These are phyloP conservation scores for Agonopterix subpropinquella DNA, from an alignment of 2,888 invertebrate species.

Conservation along the genomic window DNA sequence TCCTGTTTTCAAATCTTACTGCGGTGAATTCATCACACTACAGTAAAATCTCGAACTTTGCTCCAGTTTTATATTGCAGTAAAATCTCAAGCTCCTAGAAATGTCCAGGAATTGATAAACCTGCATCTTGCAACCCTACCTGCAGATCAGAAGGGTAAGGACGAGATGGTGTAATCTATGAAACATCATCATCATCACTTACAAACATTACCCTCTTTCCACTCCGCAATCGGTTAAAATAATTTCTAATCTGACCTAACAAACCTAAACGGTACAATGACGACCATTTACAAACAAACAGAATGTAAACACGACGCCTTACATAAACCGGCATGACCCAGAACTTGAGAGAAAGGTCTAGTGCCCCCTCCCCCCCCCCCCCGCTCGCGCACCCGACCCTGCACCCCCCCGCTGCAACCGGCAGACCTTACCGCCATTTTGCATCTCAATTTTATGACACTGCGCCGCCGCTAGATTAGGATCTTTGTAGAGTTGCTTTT, in stretches of 20 bases:
- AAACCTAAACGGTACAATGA: constrained; percentile 13
- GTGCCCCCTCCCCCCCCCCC: constrained; percentile 20
- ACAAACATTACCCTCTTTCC: too few relatives aligned
- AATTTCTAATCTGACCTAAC: constrained; percentile 3
- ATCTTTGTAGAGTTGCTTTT: background rate
- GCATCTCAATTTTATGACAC: constrained; percentile 43
- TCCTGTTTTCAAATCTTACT: too few relatives aligned
- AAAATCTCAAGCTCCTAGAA: too few relatives aligned
- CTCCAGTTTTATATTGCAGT: too few relatives aligned
- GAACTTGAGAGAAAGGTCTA: constrained; percentile 73
- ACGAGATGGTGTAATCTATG: too few relatives aligned
- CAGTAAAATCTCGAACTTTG: too few relatives aligned
- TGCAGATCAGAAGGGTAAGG: too few relatives aligned
- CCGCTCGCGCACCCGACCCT: constrained; percentile 1
- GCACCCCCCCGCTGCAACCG: constrained; percentile 13
- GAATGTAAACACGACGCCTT: constrained; percentile 37
- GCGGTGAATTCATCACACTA: too few relatives aligned
- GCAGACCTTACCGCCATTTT: constrained; percentile 19
- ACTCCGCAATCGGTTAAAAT: too few relatives aligned
- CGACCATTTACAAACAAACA: constrained; percentile 16
- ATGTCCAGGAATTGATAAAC: too few relatives aligned
- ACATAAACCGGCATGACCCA: constrained; percentile 59
- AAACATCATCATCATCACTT: too few relatives aligned
- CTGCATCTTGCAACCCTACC: too few relatives aligned
- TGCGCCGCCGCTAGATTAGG: constrained; percentile 19